Base-by-base conservation (phyloP, 2,113 vertebrate genomes). In the Xenopus laevis region DNA sequence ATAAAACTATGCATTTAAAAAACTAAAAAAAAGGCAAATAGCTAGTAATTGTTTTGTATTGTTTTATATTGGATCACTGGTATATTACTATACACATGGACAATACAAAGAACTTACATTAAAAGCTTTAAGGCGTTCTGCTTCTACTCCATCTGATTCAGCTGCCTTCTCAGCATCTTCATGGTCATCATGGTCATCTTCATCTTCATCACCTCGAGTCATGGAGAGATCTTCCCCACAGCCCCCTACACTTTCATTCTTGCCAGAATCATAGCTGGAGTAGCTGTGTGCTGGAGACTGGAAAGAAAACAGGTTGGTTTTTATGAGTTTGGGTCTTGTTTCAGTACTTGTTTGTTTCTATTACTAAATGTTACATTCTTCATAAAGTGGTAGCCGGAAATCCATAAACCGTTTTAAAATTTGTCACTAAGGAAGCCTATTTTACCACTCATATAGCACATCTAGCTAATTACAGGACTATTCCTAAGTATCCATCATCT, bases 211-310 rank as follows among this genome's bases (percentile, higher is more conserved):
- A 9, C 86, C 89, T 74, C 90, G 82, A 82, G 85, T 91, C 59
- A 93, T 83, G 69, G 92, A 93, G 46, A 92, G 85, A 74, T 93
- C 92, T 85, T 93, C 91, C 21, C 89, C 89, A 20, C 89, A 90
- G 79, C 91, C 86, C 55, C 85, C 91, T 57, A 87, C 85, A 44
- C 91, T 91, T 81, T 94, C 92, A 71, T 92, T 92, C 85, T 92
- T 93, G 67, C 90, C 91, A 65, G 92, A 93, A 71, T 93, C 92
- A 61, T 90, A 93, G 83, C 92, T 94, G 76, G 92, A 94, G 79
- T 88, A 93, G 83, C 92, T 93, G 61, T 93, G 92, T 61, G 92
- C 89, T 53, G 92, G 92, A 67, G 92, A 94, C 92, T 94, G 84
- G 75, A 82, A 91, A 80, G 23, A 84, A 60, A 74, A 87, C 18